A percentile compares a stretch with the other conserved stretches of the same genome.
Conservation (phyloP, 2,113 vertebrate genomes). For the Chaetura pelagica region DNA sequence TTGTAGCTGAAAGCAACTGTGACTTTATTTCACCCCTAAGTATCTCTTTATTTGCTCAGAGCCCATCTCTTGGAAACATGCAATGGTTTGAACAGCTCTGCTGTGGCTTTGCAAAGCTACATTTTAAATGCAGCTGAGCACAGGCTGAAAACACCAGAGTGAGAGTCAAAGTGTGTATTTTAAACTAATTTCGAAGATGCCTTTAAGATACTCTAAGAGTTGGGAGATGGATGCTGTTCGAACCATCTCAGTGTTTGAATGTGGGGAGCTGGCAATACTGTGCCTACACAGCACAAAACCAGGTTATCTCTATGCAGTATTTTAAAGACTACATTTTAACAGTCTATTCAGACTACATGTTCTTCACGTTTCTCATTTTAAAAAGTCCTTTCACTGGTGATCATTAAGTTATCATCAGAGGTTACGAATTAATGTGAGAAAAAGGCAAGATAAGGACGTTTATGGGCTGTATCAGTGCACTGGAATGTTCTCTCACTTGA, state of each 20-base stretch:
- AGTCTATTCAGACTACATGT: rapidly evolving
- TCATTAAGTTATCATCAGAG: neutral
- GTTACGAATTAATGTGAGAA: neutral
- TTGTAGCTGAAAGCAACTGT: neutral
- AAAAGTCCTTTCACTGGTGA: neutral
- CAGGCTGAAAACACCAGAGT: rapidly evolving
- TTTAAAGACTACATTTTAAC: neutral
- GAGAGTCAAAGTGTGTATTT: neutral
- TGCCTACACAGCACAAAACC: neutral
- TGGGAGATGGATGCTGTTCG: neutral
- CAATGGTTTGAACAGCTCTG: neutral
- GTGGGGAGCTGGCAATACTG: neutral
- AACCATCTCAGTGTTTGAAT: neutral
- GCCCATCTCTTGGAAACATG: neutral
- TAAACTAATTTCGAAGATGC: neutral
- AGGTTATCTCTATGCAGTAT: too few species aligned
- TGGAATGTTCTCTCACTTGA: neutral
- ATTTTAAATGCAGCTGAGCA: neutral
- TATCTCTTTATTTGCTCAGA: neutral
- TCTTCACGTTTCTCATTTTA: neutral
- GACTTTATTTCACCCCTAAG: neutral
- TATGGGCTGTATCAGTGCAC: neutral
- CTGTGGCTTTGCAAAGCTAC: neutral
- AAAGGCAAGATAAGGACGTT: neutral
- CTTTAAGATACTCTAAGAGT: neutral